Conservation (phyloP, 2,797 vertebrate genomes). For the Scleropages formosus region DNA sequence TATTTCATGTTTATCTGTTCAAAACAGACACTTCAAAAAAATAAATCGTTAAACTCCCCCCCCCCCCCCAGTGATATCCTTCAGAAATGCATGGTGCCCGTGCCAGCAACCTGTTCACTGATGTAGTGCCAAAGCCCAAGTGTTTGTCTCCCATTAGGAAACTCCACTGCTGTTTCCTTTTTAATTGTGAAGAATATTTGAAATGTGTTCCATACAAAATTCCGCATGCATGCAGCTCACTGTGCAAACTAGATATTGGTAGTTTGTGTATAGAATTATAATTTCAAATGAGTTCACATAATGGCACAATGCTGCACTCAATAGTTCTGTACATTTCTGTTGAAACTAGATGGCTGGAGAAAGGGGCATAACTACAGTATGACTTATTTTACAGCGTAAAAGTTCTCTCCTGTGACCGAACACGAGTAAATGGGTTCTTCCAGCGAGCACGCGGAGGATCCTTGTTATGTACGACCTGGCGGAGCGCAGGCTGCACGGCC, state of each 20-base stretch:
- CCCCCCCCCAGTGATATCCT: too few relatives aligned
- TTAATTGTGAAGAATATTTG: too few relatives aligned
- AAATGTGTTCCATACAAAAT: too few relatives aligned
- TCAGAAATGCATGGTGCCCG: too few relatives aligned
- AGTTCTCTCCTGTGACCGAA: conserved; percentile 61
- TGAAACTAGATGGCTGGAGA: conserved; percentile 58
- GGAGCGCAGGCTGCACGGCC: conserved; percentile 78
- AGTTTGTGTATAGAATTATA: background rate
- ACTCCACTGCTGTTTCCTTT: too few relatives aligned
- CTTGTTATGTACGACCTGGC: conserved; percentile 70
- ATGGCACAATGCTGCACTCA: background rate
- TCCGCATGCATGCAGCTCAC: too few relatives aligned
- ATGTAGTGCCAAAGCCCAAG: too few relatives aligned
- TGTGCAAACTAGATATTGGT: background rate
- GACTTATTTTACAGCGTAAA: conserved; percentile 45
- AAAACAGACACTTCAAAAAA: too few relatives aligned
- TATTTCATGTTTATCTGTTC: too few relatives aligned
- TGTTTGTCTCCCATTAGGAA: too few relatives aligned
- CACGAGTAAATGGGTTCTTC: conserved; percentile 71
- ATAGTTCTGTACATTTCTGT: conserved; percentile 28
- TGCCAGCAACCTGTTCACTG: too few relatives aligned
- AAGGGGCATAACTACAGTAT: conserved; percentile 56
- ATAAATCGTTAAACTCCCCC: too few relatives aligned
- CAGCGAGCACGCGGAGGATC: conserved; percentile 68
- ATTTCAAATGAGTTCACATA: conserved; percentile 4